Base-by-base conservation (phyloP, 2,113 vertebrate species). In the Siniperca chuatsi region DNA sequence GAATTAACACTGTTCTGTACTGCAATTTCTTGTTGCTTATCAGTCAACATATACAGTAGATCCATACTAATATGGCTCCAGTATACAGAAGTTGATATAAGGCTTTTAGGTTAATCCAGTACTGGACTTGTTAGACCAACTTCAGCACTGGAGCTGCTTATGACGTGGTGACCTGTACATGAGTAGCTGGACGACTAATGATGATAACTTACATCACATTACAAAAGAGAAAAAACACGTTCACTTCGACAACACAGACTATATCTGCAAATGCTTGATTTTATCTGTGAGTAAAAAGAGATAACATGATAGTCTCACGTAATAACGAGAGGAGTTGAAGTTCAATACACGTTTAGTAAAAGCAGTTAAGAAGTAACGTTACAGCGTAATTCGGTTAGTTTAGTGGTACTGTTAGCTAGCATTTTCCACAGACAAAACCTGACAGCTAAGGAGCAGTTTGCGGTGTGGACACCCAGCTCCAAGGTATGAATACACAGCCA, bases 381-480 rank as follows among this genome's bases (percentile, higher is more conserved):
- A 29, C 37, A 3, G 60, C 25, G 33, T 20, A 15, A 16, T 50
- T 48, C 40, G 35, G 40, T 29, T 29, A 29, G 29, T 29, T 29
- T 29, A 9, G 73, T 72, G 33, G 6, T 2, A 5, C 71, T 18
- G 35, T 54, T n/a, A 35, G 48, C 65, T 70, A 61, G 55, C 44
- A 12, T 29, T 70, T 29, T 46, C 42, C 54, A 46, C 62, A 42
- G n/a, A 68, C 44, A 60, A 18, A 2, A 54, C 48, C 71, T 61
- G 68, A 48, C 44, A 85, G 55, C 57, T 37, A 9, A 35, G 64
- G 29, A 54, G 74, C 46, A 40, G 71, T 65, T 33, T 29, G 68
- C 81, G 35, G 42, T 1, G n/a, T 0, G 62, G 5, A 33, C 4
- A 67, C 4, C 10, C 73, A 64, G 67, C 62, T 58, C 48, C 33